Conservation (phyloP, 2,888 invertebrate species). For the Cerceris rybyensis region DNA sequence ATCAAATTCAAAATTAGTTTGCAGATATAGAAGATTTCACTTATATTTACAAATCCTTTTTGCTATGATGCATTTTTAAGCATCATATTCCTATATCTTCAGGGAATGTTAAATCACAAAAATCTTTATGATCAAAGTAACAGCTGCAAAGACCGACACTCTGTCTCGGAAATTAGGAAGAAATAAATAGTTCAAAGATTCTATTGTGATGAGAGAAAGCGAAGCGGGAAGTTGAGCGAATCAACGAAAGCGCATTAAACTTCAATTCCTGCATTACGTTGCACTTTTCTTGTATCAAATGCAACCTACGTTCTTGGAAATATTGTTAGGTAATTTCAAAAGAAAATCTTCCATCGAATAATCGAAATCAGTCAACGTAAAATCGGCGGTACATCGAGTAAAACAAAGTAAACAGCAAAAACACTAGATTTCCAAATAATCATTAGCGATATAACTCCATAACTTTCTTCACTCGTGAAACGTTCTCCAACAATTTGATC, state of each 20-base stretch:
- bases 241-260: slow-evolving; percentile 54
- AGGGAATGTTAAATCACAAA: too few species aligned
- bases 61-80: too few species aligned
- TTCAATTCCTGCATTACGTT: slow-evolving; percentile 48
- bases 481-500: not conserved
- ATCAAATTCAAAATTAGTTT: too few species aligned
- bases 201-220: slow-evolving; percentile 71
- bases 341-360: slow-evolving; percentile 12
- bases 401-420: not conserved
- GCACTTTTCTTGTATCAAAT: slow-evolving; percentile 40
- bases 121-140: slow-evolving; percentile 8
- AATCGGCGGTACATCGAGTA: not conserved
- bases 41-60: too few species aligned
- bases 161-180: slow-evolving; percentile 48
- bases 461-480: not conserved
- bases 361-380: not conserved
- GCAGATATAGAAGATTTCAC: too few species aligned
- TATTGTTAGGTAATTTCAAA: slow-evolving; percentile 31
- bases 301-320: slow-evolving; percentile 15
- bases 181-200: slow-evolving; percentile 38
- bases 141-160: slow-evolving; percentile 28
- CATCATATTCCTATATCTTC: too few species aligned
- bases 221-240: slow-evolving; percentile 60
- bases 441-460: not conserved
- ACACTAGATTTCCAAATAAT: not conserved